Evolutionary conservation across 2,797 vertebrate species (phyloP).

Genomic region (Peromyscus aztecus): DNA sequence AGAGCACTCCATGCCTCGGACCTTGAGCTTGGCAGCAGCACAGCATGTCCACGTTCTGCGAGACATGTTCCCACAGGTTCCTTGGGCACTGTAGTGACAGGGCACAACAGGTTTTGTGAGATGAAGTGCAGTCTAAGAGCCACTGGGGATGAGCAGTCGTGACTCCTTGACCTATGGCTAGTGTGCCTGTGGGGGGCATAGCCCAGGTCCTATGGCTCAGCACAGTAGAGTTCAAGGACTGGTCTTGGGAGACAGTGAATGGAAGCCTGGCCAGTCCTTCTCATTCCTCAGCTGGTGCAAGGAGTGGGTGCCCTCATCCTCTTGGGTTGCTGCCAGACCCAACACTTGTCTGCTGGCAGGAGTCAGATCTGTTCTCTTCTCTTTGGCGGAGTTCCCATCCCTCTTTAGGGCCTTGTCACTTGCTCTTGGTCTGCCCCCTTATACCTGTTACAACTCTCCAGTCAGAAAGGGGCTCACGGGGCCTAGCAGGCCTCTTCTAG

Average conservation of each 20-base stretch:
- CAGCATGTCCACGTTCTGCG: not conserved
- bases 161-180: not conserved
- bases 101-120: not conserved
- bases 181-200: not conserved
- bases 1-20: not conserved
- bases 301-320: not conserved
- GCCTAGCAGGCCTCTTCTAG: not conserved
- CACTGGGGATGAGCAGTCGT: not conserved
- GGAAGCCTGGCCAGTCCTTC: not conserved
- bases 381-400: not conserved
- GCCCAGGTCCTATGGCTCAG: fast-evolving
- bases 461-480: not conserved
- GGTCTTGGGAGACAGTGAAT: not conserved
- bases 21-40: not conserved
- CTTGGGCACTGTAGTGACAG: not conserved
- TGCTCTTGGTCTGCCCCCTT: not conserved
- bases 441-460: fast-evolving
- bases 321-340: not conserved
- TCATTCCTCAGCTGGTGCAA: not conserved
- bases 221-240: not conserved
- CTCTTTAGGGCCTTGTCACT: not conserved
- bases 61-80: not conserved
- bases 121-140: fast-evolving
- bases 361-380: not conserved
- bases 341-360: not conserved